Percentiles rank a stretch among this genome's conserved stretches.
phyloP scores from a whole-genome alignment of 2,113 vertebrate species.

The Coturnix japonica region DNA sequence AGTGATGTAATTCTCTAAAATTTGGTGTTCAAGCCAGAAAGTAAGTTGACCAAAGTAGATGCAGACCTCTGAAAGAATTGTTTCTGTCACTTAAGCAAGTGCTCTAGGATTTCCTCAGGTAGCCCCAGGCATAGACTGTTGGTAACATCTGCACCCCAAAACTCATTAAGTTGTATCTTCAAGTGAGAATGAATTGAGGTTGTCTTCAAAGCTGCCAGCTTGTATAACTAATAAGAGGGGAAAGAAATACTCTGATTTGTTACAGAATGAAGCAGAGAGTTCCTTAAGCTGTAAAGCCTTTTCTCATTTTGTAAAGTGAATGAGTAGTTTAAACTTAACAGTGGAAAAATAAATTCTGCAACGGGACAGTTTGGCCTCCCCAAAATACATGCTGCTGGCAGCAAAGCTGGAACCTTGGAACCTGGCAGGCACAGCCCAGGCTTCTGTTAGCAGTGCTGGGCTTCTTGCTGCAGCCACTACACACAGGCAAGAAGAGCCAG shows the following conservation, averaged over 20 bases:
- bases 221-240: not conserved
- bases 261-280: not conserved
- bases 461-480: not conserved
- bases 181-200: not conserved
- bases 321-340: not conserved
- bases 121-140: not conserved
- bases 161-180: not conserved
- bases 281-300: not conserved
- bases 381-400: not conserved
- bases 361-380: not conserved
- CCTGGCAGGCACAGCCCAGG: not conserved
- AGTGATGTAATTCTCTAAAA: conserved; percentile 29
- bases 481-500: not conserved
- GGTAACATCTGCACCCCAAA: not conserved
- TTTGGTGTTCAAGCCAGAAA: not conserved
- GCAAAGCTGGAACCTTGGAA: not conserved
- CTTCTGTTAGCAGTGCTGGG: not conserved
- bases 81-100: not conserved
- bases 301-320: not conserved
- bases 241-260: not conserved
- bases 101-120: not conserved
- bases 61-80: not conserved
- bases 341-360: not conserved
- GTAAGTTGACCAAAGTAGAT: fast-evolving
- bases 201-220: not conserved